phyloP scores from a whole-genome alignment of 1,140 invertebrate species.

The Babylonia areolata region DNA sequence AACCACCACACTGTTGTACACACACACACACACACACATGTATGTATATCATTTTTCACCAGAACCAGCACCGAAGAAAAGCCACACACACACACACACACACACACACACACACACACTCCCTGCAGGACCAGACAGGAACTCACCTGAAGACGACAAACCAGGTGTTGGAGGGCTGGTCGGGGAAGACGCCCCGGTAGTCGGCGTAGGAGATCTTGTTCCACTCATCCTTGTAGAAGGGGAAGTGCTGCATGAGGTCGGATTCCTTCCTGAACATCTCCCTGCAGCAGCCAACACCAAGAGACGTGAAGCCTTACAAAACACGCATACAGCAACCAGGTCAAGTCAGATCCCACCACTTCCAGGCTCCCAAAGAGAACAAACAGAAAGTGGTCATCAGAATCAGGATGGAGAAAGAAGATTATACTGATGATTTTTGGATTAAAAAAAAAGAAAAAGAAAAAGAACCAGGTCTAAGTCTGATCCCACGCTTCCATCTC shows the following conservation, averaged over 20 bases:
- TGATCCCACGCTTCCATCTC: no score
- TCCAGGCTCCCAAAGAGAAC: no score
- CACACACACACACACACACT: background rate
- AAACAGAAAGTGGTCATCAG: no score
- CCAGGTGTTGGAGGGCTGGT: slow-evolving; percentile 73
- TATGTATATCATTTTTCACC: no score
- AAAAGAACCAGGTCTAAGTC: no score
- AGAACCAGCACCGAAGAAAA: background rate
- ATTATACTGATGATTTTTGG: no score
- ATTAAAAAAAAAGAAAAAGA: no score
- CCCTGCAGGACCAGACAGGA: background rate
- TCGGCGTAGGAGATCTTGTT: slow-evolving; percentile 75
- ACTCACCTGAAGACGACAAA: slow-evolving; percentile 73
- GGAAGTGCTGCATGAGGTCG: slow-evolving; percentile 72
- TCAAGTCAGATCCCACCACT: no score
- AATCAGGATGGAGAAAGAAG: no score
- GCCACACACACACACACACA: background rate
- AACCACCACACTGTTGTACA: background rate
- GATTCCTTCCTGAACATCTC: slow-evolving; percentile 71
- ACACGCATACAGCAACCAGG: no score
- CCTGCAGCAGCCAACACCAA: slow-evolving; percentile 46
- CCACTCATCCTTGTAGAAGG: slow-evolving; percentile 75
- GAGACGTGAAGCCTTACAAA: no score
- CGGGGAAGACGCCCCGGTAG: slow-evolving; percentile 71
- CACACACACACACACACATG: background rate